Base-by-base conservation (phyloP, 2,113 vertebrate species). In the Perca schrenkii region DNA sequence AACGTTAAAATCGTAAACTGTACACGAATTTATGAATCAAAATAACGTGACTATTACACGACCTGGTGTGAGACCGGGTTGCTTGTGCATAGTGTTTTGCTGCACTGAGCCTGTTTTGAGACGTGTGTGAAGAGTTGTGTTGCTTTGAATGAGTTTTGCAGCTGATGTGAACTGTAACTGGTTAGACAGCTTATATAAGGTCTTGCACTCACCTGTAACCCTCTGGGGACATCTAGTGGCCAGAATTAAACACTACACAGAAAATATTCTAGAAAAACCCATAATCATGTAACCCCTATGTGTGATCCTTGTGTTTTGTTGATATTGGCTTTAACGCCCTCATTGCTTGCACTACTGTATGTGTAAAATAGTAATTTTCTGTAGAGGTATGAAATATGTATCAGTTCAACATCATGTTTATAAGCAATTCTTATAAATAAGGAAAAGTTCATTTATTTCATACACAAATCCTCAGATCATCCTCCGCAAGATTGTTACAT, bases 201-300 rank as follows among this genome's bases (percentile, higher is more conserved):
- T n/a, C 4, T 15, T 17, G 25, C 4, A 21, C 4, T 0, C 10
- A 54, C 16, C 25, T 67, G 13, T 71, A 40, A 57, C 52, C 25
- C 64, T 87, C 67, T 90, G 47, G 1, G n/a, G 79, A 77, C 91
- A 90, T 87, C 93, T 91, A 82, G 88, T 92, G 93, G 88, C 50
- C 16, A 60, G 0, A 60, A 0, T 10, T 4, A 4, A 57, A 52
- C 6, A 71, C 10, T 66, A 67, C 58, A 77, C 1, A 31, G 4
- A 31, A 2, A 0, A 50, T 25, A 8, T 12, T 68, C 10, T 10
- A 16, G 28, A 74, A 28, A 46, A 5, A 34, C 14, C 7, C 22
- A 28, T 19, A 28, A 21, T n/a, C 3, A 25, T 28, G 28, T 28
- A 28, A 28, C 28, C 28, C 28, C 28, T 28, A 2, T 28, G 28